Base-by-base conservation (phyloP, 2,888 invertebrate species). In the Lithophane semibrunnea region DNA sequence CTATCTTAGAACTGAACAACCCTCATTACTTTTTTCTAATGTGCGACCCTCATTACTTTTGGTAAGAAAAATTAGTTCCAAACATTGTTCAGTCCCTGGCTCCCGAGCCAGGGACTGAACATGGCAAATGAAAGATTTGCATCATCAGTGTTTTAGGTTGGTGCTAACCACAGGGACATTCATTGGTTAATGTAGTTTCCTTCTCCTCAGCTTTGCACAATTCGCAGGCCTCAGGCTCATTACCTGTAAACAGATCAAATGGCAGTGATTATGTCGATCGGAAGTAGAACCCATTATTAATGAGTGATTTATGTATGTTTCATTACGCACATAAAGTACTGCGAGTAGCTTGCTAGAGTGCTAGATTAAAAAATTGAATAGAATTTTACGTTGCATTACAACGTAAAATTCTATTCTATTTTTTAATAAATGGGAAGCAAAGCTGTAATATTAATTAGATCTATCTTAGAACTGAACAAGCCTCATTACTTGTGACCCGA, bases 161-260 rank as follows among this genome's bases (percentile, higher is more conserved):
- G 66, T 58, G 8, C 60, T 60, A 8, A 60, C 60, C 60, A 60
- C 70, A 29, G 29, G 29, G 44, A 47, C 65, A 47, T 16, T 7
- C 0, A 37, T 37, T 44, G 13, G 42, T 24, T 29, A 21, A 68
- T 64, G 9, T 54, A 13, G 12, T 8, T n/a, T 70, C 29, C 18
- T 29, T 29, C 29, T 29, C 29, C 29, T 29, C 29, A 29, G 9
- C 47, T n/a, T 13, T 29, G 47, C 1, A 24, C 5, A n/a, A 10
- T 29, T 21, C 4, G 8, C 9, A 2, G 16, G 21, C 7, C 9
- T 54, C n/a, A 1, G 44, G n/a, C 2, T 13, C 44, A 42, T 3
- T 24, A 63, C 24, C 77, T 80, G 63, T 63, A 63, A 61, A 72
- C 18, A 80, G 21, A 54, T 52, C 13, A 79, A 79, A 60, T 37